These are phyloP conservation scores for Scaptomyza polygonia DNA, from an alignment of 2,888 invertebrate genomes.

Conservation along the genomic window DNA sequence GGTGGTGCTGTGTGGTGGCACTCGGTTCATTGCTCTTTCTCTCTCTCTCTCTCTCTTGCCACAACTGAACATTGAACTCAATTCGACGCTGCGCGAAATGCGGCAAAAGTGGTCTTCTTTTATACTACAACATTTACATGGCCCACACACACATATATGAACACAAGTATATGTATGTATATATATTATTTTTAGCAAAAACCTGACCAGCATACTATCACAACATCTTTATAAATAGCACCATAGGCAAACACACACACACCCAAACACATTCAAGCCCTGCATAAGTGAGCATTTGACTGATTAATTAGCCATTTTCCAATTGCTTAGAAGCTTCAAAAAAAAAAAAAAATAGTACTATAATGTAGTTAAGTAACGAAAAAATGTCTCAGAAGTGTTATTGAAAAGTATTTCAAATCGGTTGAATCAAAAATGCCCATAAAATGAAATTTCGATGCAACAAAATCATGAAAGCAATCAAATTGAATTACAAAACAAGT, in stretches of 20 bases:
- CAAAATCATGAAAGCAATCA: too few species aligned
- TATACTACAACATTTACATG: not conserved
- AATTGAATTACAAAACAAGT: too few species aligned
- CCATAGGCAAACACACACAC: not conserved
- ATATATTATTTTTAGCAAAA: conserved; percentile 9
- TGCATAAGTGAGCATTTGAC: conserved; percentile 46
- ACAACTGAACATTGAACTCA: conserved; percentile 58
- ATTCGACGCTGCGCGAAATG: conserved; percentile 47
- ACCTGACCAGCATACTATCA: conserved; percentile 19
- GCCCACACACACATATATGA: not conserved
- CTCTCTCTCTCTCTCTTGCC: conserved; percentile 37
- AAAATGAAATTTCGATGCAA: too few species aligned
- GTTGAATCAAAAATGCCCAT: too few species aligned
- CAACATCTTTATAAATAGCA: not conserved
- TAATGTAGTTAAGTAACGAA: too few species aligned
- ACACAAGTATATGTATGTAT: not conserved
- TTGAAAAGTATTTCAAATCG: not conserved
- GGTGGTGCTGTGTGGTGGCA: conserved; percentile 28
- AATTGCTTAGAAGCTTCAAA: conserved; percentile 15
- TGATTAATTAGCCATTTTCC: conserved; percentile 33
- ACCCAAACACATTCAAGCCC: not conserved
- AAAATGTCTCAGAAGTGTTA: not conserved
- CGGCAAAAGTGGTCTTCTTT: conserved; percentile 40
- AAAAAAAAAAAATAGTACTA: not conserved
- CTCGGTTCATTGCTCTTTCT: conserved; percentile 56